Conservation (phyloP, 2,113 vertebrate genomes). For the Podarcis muralis region DNA sequence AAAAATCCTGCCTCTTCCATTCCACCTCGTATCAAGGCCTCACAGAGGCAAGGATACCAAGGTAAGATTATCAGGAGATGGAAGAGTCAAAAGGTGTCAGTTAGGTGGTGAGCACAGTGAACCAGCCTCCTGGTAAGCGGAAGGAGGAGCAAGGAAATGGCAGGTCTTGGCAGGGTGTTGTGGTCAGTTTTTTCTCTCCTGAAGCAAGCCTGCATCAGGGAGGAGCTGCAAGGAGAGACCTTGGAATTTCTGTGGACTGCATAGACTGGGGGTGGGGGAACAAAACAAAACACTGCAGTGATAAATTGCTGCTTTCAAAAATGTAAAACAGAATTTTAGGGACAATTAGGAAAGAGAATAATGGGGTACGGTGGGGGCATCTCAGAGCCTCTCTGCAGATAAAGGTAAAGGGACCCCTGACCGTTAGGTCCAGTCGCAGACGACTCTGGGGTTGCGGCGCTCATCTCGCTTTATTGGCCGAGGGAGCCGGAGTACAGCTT, state of each 20-base stretch:
- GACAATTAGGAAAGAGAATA: conserved; percentile 8
- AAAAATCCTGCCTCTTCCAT: not conserved
- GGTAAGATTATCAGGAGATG: not conserved
- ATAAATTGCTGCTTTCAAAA: conserved; percentile 6
- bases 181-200: not conserved
- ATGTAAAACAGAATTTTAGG: conserved; percentile 24
- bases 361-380: not conserved
- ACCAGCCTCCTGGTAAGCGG: not conserved
- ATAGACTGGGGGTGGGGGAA: not conserved
- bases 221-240: not conserved
- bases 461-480: too few species aligned
- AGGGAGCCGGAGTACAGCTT: too few species aligned
- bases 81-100: not conserved
- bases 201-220: not conserved
- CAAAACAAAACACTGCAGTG: not conserved
- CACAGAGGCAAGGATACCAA: not conserved
- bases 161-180: not conserved
- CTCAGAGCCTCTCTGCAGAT: not conserved
- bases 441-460: too few species aligned
- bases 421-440: too few species aligned
- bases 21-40: not conserved
- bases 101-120: too few species aligned
- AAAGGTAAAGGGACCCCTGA: too few species aligned
- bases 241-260: not conserved
- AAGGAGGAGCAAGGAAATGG: not conserved